Evolutionary conservation across 2,797 vertebrate genomes (phyloP), one percentile per base, ranked within the genome.

Genomic region (Erithacus rubecula): DNA sequence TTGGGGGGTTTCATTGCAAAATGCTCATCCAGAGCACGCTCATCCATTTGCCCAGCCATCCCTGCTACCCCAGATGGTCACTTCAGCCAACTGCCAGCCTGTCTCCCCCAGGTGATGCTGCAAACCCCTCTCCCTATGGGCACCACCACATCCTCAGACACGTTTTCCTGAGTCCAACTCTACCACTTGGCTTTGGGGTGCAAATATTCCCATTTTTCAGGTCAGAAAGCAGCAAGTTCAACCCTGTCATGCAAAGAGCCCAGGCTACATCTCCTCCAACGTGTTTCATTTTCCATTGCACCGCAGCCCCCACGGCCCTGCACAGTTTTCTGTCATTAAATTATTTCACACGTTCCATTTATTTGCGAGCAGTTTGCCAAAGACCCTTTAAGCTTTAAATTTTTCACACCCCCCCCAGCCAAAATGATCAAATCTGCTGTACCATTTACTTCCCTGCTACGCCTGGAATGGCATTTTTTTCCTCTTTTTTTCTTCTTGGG

Each of bases 301-400:
- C 56, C 1, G 0, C 90, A 49, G 83, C 89, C 78, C 84, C 92
- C 1, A 1, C 16, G 47, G 80, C 58, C 43, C 92, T 1, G 2
- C 65, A 46, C 30, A 15, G 37, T 89, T 83, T 93, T 93, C 82
- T 97, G 94, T 96, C 75, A 9, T 90, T 90, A 84, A 95, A 91
- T 96, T 89, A 93, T 96, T 97, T 97, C 96, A 95, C 96, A 95
- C 95, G 3, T 93, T 92, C 95, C 94, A 76, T 91, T 94, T 91
- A 89, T 83, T 93, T 80, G 91, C 3, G 15, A 92, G 95, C 72
- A 43, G 72, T 44, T 83, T 94, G 96, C 96, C 97, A 96, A 93
- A 93, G 95, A 78, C 92, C 69, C 96, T 95, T 92, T 68, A 94
- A 94, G 93, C 88, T 83, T 70, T 62, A 65, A 68, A 96, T 91